phyloP scores from a whole-genome alignment of 2,797 vertebrate species.

The Podargus strigoides region DNA sequence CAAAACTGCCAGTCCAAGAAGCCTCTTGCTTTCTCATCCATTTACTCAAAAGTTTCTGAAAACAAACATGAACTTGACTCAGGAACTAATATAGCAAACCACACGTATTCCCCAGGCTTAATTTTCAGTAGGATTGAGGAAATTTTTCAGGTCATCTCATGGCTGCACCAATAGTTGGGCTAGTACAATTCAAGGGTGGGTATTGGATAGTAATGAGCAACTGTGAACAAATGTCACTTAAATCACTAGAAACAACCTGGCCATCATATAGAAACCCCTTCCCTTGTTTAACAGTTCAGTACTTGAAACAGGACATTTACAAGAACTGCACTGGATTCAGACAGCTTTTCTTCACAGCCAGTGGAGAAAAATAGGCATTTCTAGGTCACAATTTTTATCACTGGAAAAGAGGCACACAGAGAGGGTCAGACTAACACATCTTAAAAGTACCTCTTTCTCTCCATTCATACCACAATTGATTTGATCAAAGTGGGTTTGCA shows the following conservation, averaged over 20 bases:
- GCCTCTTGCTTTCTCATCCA: background rate
- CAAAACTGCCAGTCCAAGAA: background rate
- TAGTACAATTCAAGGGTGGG: background rate
- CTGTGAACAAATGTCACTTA: background rate
- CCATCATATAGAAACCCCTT: accelerated
- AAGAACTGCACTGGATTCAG: background rate
- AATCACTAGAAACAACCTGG: background rate
- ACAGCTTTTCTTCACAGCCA: background rate
- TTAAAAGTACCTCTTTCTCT: background rate
- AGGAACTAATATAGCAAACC: background rate
- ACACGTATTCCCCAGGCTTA: background rate
- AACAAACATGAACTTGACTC: background rate
- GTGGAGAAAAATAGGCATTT: background rate
- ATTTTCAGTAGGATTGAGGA: background rate
- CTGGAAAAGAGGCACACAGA: background rate
- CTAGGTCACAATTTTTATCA: background rate
- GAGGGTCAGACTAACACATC: background rate
- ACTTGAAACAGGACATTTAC: background rate
- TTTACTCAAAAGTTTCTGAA: background rate
- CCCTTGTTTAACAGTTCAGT: background rate
- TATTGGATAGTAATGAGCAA: background rate
- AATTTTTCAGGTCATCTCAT: background rate
- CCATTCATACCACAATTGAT: background rate
- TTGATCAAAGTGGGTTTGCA: background rate
- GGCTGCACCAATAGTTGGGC: background rate